A percentile compares a stretch with the other conserved stretches of the same genome.
Evolutionary conservation across 1,140 invertebrate species (phyloP).

Genomic region (Megalopta genalis): DNA sequence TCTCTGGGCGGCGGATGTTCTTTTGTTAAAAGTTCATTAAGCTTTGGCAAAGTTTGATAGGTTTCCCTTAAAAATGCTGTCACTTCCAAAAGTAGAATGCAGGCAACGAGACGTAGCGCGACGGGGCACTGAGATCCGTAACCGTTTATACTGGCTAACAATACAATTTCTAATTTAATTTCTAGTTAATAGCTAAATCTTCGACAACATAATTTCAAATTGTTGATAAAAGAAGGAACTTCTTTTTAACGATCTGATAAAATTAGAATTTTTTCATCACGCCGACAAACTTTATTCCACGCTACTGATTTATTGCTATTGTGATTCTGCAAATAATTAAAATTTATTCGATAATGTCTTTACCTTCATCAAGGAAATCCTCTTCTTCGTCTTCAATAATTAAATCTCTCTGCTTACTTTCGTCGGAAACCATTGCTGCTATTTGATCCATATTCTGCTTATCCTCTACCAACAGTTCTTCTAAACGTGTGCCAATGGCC

Average conservation of each 20-base stretch:
- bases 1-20: conserved; percentile 88
- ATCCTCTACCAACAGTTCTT: conserved; percentile 90
- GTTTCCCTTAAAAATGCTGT: conserved; percentile 98
- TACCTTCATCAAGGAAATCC: conserved; percentile 98
- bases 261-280: too few relatives aligned
- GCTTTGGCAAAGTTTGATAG: conserved; percentile 90
- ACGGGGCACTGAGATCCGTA: conserved; percentile 94
- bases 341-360: not conserved
- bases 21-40: conserved; percentile 84
- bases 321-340: too few relatives aligned
- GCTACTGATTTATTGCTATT: too few relatives aligned
- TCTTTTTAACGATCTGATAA: too few relatives aligned
- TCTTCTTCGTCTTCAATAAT: conserved; percentile 97
- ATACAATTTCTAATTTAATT: conserved; percentile 50
- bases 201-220: too few relatives aligned
- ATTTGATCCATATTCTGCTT: conserved; percentile 86
- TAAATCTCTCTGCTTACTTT: conserved; percentile 91
- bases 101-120: conserved; percentile 94
- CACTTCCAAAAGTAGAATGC: conserved; percentile 96
- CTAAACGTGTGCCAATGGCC: conserved; percentile 91
- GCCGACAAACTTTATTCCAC: too few relatives aligned
- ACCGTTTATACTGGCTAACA: conserved; percentile 91
- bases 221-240: too few relatives aligned
- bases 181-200: not conserved
- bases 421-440: conserved; percentile 87